Base-by-base conservation (phyloP, 2,888 invertebrate species). In the Microlaimidae sp. region DNA sequence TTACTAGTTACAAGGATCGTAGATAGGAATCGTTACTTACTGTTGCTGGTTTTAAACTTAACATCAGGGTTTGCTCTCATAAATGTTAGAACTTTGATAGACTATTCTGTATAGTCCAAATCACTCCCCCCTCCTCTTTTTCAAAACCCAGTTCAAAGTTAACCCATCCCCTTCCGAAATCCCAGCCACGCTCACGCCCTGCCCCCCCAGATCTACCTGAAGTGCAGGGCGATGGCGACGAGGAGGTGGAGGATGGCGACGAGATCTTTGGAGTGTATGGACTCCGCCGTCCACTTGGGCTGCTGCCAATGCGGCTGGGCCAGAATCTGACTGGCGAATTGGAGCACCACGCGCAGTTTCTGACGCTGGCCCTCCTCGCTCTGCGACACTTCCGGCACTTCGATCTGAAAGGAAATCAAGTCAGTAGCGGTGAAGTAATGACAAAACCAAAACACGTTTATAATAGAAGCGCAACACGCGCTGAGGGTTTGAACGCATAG, bases 371-470 rank as follows among this genome's bases (percentile, higher is more conserved):
- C 89, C 71, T 89, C 88, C 72, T 95, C 95, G 0, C 90, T 90
- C 71, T 95, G 95, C 0, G 95, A 92, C 1, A 97, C 95, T 76
- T 97, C 95, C 0, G 92, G 87, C 2, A 93, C 90, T 74, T 95
- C 92, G 47, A 97, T 75, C 72, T 88, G 85, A 50, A 82, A 82
- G n/a, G 24, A 82, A 81, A n/a, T n/a, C n/a, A n/a, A n/a, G n/a
- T n/a, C n/a, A n/a, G n/a, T 0, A 88, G 85, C n/a, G 47, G 92
- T 74, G n/a, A 21, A 47, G 40, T 50, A 47, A 40, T 48, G 21
- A n/a, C 40, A 45, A 47, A 51, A 10, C 23, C 52, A 52, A 53
- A 28, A 17, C 38, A 19, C 52, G 7, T 25, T 5, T 32, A 25
- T 25, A 27, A 10, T 49, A 7, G 24, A 49, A 5, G 27, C 42